Evolutionary conservation across 2,797 vertebrate species (phyloP).

Genomic region (Spatula clypeata): DNA sequence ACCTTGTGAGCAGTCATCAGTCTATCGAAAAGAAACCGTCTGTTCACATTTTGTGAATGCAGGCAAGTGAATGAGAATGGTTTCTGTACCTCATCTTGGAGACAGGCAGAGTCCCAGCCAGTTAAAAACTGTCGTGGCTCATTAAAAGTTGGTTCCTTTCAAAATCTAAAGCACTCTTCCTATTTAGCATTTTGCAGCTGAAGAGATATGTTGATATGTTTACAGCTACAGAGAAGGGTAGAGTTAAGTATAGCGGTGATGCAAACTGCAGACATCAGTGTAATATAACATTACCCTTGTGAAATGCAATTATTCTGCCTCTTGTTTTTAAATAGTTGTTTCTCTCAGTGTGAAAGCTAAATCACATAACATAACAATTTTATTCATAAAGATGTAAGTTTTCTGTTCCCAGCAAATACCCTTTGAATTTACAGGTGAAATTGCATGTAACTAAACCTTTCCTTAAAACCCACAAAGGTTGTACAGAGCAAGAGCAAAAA

Average conservation of each 20-base stretch:
- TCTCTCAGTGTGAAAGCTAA: conserved; percentile 67
- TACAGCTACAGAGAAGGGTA: conserved; percentile 71
- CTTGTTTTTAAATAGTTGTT: conserved; percentile 77
- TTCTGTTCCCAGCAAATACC: conserved; percentile 18
- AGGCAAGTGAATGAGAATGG: conserved; percentile 11
- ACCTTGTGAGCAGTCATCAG: conserved; percentile 52
- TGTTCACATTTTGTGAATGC: conserved; percentile 54
- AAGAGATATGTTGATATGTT: conserved; percentile 67
- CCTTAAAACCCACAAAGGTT: neutral
- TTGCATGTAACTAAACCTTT: neutral
- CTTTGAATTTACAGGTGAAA: conserved; percentile 36
- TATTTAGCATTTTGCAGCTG: conserved; percentile 69
- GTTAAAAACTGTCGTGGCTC: conserved; percentile 62
- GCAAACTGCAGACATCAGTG: conserved; percentile 69
- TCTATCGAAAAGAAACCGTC: conserved; percentile 29
- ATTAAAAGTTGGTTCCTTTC: conserved; percentile 70
- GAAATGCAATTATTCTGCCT: conserved; percentile 79
- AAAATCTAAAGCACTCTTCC: conserved; percentile 56
- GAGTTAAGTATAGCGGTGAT: conserved; percentile 71
- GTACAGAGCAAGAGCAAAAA: neutral
- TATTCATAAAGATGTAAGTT: neutral
- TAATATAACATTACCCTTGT: conserved; percentile 69
- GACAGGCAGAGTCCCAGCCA: conserved; percentile 41
- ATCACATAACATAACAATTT: neutral
- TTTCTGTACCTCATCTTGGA: conserved; percentile 63